phyloP scores from a whole-genome alignment of 2,113 vertebrate genomes.

The Chaetorhynchus papuensis region DNA sequence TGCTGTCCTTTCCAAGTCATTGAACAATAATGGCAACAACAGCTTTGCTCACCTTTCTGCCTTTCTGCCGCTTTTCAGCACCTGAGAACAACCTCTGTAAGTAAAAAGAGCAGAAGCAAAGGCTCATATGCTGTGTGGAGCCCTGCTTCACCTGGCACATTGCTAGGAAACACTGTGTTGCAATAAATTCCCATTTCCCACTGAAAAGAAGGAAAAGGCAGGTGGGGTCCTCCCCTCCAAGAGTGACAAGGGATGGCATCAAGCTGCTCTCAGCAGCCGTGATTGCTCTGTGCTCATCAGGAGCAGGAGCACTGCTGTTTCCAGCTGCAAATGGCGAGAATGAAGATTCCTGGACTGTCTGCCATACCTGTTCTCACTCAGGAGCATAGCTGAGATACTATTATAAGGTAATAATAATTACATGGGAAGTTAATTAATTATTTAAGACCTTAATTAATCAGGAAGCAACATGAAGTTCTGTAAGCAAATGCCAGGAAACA shows the following conservation, averaged over 20 bases:
- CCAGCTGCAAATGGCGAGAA: neutral
- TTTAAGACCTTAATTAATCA: neutral
- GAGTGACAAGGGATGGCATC: neutral
- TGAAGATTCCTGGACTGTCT: neutral
- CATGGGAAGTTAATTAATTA: neutral
- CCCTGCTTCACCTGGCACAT: neutral
- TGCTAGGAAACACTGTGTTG: neutral
- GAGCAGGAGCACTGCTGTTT: neutral
- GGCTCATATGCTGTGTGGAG: neutral
- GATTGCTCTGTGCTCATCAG: neutral
- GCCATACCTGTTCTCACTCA: neutral
- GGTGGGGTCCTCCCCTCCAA: neutral
- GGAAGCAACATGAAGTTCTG: neutral
- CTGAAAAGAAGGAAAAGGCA: neutral
- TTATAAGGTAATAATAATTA: neutral
- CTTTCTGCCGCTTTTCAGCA: neutral
- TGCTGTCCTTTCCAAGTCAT: constrained; percentile 59
- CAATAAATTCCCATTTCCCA: neutral
- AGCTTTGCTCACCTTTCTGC: neutral
- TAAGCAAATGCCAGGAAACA: neutral
- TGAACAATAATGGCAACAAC: neutral
- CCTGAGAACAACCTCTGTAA: neutral
- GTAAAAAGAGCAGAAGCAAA: neutral
- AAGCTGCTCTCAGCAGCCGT: neutral
- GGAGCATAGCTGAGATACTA: neutral